Conservation (phyloP, 2,888 invertebrate species). For the Stegana nigrithorax region DNA sequence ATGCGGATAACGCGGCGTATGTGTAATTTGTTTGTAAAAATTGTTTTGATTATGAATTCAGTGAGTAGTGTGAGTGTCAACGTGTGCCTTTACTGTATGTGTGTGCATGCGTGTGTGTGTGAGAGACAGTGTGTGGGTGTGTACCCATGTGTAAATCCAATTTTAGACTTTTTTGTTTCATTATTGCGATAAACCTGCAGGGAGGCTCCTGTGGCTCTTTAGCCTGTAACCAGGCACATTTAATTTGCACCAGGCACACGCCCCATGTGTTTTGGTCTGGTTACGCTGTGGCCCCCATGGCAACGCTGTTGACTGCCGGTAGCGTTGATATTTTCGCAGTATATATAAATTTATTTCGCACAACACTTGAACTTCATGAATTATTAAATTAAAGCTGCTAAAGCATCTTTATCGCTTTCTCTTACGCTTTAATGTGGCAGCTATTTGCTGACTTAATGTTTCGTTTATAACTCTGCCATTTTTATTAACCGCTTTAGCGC, state of each 20-base stretch:
- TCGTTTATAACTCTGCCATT: background rate
- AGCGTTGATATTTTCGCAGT: background rate
- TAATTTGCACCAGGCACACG: background rate
- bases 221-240: background rate
- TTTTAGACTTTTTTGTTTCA: background rate
- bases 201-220: slow-evolving; percentile 4
- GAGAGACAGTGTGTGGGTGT: background rate
- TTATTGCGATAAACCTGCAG: background rate
- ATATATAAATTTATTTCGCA: background rate
- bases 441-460: slow-evolving; percentile 2
- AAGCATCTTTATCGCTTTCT: background rate
- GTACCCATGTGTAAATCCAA: background rate
- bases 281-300: background rate
- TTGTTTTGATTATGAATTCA: background rate
- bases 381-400: slow-evolving; percentile 10
- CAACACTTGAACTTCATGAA: background rate
- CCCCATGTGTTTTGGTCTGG: background rate
- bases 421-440: background rate
- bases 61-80: too few species aligned
- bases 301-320: background rate
- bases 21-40: background rate
- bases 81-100: background rate
- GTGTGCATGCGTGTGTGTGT: background rate
- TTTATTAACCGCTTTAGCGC: background rate
- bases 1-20: too few species aligned